Base-by-base conservation (phyloP, 2,797 vertebrate species). In the Hydrolagus colliei region DNA sequence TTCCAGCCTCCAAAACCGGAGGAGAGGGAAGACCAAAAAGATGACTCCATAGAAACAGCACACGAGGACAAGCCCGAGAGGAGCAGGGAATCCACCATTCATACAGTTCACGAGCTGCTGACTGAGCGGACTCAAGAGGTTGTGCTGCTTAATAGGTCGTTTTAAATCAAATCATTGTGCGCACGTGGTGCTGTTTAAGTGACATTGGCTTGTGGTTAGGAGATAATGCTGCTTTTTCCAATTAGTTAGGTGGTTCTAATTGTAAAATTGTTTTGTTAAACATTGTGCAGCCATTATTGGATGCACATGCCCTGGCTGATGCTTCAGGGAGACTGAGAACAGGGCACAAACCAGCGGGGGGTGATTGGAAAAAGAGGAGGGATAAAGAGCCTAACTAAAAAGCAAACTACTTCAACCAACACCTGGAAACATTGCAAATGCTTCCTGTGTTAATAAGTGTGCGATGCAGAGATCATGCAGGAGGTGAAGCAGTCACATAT, bases 71-170 rank as follows among this genome's bases (percentile, higher is more conserved):
- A 85, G 84, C 89, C 89, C 41, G 95, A 97, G 86, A 94, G 95
- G 90, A 95, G 89, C 87, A 93, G 62, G 10, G 94, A 96, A 20
- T 98, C 97, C 0, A 96, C 96, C 8, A 92, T 98, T 86, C 97
- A 98, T 88, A 98, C 96, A 0, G 92, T 94, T n/a, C 94, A 93
- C 61, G 93, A 96, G 65, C 93, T 97, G 86, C 89, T 98, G 85
- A 86, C 91, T 87, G 93, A 95, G 78, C 86, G 86, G 0, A 0
- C 85, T 86, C 77, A 89, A 59, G 92, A 93, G 16, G 9, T 41
- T 80, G 10, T 32, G 14, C 68, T 68, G 9, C 32, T 22, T 14
- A 10, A 67, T 16, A 52, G 27, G 73, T 62, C 13, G 14, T 63
- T 16, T 65, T 14, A 78, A 79, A 63, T 0, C 11, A n/a, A 32